Percentiles rank a stretch among this genome's conserved stretches.
Evolutionary conservation across 1,140 invertebrate genomes (phyloP).

Genomic region (Neelides sp.): DNA sequence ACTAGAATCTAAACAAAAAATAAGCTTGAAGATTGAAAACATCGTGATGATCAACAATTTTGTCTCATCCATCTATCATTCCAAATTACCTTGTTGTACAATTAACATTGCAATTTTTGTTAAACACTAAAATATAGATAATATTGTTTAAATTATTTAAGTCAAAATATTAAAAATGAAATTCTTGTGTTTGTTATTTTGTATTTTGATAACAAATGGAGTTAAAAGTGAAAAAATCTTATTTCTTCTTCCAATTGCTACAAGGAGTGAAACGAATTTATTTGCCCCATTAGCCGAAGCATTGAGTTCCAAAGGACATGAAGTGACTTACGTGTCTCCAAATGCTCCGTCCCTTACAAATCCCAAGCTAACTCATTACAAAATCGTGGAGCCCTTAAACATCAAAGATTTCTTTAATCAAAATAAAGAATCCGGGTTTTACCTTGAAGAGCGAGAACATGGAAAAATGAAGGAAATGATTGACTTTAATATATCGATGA

Average conservation of each 20-base stretch:
- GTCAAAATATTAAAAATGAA: no score
- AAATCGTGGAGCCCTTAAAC: not conserved
- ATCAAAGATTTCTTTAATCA: not conserved
- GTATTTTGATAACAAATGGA: no score
- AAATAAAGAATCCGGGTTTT: not conserved
- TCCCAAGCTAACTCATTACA: not conserved
- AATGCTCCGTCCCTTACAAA: not conserved
- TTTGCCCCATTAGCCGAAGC: constrained; percentile 9
- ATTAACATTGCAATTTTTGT: no score
- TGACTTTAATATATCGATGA: not conserved
- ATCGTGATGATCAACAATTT: no score
- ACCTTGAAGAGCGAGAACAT: constrained; percentile 1
- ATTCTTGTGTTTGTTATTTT: no score
- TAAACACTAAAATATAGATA: no score
- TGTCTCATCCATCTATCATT: no score
- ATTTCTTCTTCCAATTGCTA: constrained; percentile 5
- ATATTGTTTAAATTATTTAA: no score
- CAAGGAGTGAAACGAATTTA: constrained; percentile 14
- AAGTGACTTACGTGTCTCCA: constrained; percentile 6
- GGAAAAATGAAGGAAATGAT: not conserved
- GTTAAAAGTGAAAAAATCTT: constrained; percentile 2
- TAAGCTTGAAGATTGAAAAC: no score
- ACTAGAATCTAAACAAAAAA: no score
- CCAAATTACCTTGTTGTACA: no score
- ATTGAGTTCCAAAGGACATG: constrained; percentile 2